phyloP scores from a whole-genome alignment of 2,888 invertebrate species.

The Halictus ligatus region DNA sequence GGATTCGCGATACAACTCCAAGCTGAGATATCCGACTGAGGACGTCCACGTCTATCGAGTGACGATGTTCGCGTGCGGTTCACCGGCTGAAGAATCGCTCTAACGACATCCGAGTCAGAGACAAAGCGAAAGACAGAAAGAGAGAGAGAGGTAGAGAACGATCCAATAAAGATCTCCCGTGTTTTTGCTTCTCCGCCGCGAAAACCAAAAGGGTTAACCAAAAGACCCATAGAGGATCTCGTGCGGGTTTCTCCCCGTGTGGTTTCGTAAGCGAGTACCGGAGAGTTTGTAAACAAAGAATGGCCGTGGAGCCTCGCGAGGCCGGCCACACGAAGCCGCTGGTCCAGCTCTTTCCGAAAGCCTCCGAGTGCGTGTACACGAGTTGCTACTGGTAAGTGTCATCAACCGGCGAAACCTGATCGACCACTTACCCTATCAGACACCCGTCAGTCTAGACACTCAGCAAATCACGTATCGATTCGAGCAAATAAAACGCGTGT shows the following conservation, averaged over 20 bases:
- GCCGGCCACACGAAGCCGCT: slow-evolving; percentile 81
- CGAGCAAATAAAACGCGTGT: slow-evolving; percentile 62
- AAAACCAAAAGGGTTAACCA: background rate
- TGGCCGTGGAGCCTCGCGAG: slow-evolving; percentile 81
- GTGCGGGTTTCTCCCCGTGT: background rate
- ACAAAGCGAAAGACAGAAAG: background rate
- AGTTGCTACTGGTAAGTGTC: slow-evolving; percentile 93
- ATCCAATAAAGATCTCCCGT: background rate
- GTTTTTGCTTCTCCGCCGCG: background rate
- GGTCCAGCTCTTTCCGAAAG: slow-evolving; percentile 89
- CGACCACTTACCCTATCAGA: background rate
- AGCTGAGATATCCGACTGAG: slow-evolving; percentile 11
- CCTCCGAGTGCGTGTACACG: slow-evolving; percentile 92
- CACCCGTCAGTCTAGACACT: background rate
- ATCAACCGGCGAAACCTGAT: background rate
- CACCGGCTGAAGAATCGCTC: slow-evolving; percentile 24
- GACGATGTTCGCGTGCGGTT: slow-evolving; percentile 43
- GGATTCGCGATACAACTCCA: slow-evolving; percentile 33
- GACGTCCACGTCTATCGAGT: slow-evolving; percentile 8
- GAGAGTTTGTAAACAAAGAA: slow-evolving; percentile 74
- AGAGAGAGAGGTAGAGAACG: background rate
- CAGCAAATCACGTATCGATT: slow-evolving; percentile 46
- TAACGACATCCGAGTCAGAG: slow-evolving; percentile 20
- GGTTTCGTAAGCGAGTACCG: background rate
- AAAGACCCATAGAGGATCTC: background rate